Evolutionary conservation across 2,888 invertebrate genomes (phyloP), one percentile per base, ranked within the genome.

Genomic region (Melieria picta): DNA sequence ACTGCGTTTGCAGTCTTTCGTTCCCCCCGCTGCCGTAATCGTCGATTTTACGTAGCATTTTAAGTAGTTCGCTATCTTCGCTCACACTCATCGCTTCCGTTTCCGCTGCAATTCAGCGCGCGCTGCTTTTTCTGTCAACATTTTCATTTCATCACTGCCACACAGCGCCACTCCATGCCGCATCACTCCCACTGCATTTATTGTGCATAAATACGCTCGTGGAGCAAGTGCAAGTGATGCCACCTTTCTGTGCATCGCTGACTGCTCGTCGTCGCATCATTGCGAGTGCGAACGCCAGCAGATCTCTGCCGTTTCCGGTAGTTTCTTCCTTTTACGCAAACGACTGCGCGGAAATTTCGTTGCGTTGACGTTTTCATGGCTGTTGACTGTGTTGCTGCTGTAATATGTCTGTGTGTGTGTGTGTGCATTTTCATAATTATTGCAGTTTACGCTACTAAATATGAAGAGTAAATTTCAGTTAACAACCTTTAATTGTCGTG

Each of bases 221-320:
- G 67, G 65, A 70, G 52, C 64, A 66, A 73, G 70, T 70, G 73
- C 63, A 69, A 74, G 66, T 70, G 66, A 69, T 69, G 62, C 69
- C 62, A 56, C 46, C 62, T 30, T 65, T 50, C 61, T 16, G 42
- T 56, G 65, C 64, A 57, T n/a, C 30, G 13, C 45, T 30, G 43
- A 43, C 10, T 7, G 7, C 42, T 11, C n/a, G 9, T 43, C n/a
- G 48, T 57, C 58, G 57, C 58, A 67, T 58, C 48, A 60, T 67
- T 64, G 43, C 52, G 9, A 30, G 13, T 48, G 50, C 30, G 9
- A 48, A 63, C 47, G 47, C 47, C 16, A 63, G 11, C 6, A 55
- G 7, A 65, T 45, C n/a, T 45, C 7, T 45, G 3, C 50, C 55
- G 61, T 55, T 68, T 68, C 66, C 66, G 66, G 16, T 66, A 66